Evolutionary conservation across 2,113 vertebrate species (phyloP), one percentile per base, ranked within the genome.

Genomic region (Oxyura jamaicensis): DNA sequence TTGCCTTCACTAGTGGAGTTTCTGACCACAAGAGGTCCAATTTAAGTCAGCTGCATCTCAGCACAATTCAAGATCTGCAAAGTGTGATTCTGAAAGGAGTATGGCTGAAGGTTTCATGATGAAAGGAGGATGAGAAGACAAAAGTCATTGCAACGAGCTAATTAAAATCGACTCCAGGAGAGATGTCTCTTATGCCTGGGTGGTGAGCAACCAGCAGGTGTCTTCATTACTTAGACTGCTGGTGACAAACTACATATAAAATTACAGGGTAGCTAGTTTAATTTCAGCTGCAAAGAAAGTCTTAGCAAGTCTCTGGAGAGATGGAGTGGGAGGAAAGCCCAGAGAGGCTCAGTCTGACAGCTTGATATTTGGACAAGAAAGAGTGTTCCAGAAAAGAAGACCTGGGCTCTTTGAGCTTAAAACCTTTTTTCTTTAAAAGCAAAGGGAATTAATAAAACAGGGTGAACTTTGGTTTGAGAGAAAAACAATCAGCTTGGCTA

Each of bases 181-280:
- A 93, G 69, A 92, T 55, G 22, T 92, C 74, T 96, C 93, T 96
- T 92, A 95, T 86, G 86, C 90, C 92, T 94, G 86, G 56, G 77
- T 94, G 88, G 90, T 94, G 90, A 95, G 60, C 56, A 91, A 86
- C 93, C 91, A 93, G 96, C 95, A 95, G 96, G 95, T 88, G 92
- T 93, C 88, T 96, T 97, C 95, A 89, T 96, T 96, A 94, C 88
- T 96, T 79, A 84, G 88, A 87, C 83, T 94, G 52, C 80, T 94
- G 77, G 93, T 96, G 96, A 95, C 93, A 97, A 91, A 69, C 73
- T 92, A 84, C 83, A 69, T 76, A 10, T 42, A 84, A 95, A 94
- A 94, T 94, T 91, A 90, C 44, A 36, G 83, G 71, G 62, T 92
- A 91, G 53, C 69, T 90, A 6, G 1, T 93, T 90, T 94, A 94